phyloP scores from a whole-genome alignment of 2,113 vertebrate species.

The Ahaetulla prasina region DNA sequence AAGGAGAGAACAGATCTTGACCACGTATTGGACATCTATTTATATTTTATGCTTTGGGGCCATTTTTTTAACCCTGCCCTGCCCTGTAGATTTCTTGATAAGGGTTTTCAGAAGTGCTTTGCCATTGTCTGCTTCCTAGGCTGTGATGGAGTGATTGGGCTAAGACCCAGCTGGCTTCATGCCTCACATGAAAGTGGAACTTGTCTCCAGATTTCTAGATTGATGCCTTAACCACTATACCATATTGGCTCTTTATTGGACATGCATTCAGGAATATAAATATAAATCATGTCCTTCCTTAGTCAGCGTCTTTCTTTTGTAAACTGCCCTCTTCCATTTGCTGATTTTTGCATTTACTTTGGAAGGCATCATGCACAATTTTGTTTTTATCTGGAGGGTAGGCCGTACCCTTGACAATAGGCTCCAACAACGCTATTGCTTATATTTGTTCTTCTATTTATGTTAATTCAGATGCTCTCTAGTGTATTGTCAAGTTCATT shows the following conservation, averaged over 20 bases:
- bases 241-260: not conserved
- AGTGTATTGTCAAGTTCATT: not conserved
- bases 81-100: not conserved
- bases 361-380: not conserved
- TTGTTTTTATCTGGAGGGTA: not conserved
- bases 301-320: not conserved
- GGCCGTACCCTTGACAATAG: not conserved
- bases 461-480: not conserved
- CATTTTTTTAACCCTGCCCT: not conserved
- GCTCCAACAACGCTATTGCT: not conserved
- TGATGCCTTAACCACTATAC: not conserved
- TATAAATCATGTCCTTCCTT: not conserved
- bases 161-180: not conserved
- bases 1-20: not conserved
- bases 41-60: not conserved
- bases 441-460: not conserved
- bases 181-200: not conserved
- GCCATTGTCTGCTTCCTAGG: not conserved
- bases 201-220: not conserved
- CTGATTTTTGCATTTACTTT: not conserved
- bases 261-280: not conserved
- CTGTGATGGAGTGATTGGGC: not conserved
- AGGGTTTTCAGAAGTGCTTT: not conserved
- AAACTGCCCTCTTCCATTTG: not conserved
- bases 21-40: not conserved